Percentiles rank a stretch among this genome's conserved stretches.
phyloP scores from a whole-genome alignment of 2,888 invertebrate genomes.

The Aphidoletes aphidimyza region DNA sequence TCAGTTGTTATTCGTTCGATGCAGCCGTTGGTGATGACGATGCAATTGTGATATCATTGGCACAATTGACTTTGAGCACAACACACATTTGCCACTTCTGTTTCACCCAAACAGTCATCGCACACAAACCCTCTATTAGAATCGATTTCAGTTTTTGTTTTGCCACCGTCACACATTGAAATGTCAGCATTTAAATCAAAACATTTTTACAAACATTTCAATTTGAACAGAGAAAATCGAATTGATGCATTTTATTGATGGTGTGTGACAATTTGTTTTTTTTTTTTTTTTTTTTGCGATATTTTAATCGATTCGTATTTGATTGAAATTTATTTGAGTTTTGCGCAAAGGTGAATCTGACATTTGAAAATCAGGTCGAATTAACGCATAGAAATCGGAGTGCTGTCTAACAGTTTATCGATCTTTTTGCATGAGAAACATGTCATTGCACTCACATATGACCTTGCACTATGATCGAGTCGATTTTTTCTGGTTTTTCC shows the following conservation, averaged over 20 bases:
- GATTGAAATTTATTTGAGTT: too few relatives aligned
- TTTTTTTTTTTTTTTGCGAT: too few relatives aligned
- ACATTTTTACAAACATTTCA: too few relatives aligned
- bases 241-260: too few relatives aligned
- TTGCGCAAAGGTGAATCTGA: too few relatives aligned
- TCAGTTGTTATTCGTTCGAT: conserved; percentile 53
- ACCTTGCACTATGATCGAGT: conserved; percentile 3
- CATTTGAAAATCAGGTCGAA: not conserved
- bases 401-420: too few relatives aligned
- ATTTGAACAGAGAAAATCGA: too few relatives aligned
- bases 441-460: conserved; percentile 23
- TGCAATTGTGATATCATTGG: conserved; percentile 45
- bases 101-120: too few relatives aligned
- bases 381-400: too few relatives aligned
- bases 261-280: too few relatives aligned
- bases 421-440: not conserved
- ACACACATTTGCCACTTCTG: not conserved
- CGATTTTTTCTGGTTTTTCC: not conserved
- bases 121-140: too few relatives aligned
- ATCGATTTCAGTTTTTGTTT: not conserved
- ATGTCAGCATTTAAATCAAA: too few relatives aligned
- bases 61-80: conserved; percentile 15
- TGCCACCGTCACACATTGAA: not conserved
- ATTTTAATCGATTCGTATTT: not conserved
- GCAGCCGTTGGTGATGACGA: conserved; percentile 18